phyloP scores from a whole-genome alignment of 2,888 invertebrate species.

The Bembecia ichneumoniformis region DNA sequence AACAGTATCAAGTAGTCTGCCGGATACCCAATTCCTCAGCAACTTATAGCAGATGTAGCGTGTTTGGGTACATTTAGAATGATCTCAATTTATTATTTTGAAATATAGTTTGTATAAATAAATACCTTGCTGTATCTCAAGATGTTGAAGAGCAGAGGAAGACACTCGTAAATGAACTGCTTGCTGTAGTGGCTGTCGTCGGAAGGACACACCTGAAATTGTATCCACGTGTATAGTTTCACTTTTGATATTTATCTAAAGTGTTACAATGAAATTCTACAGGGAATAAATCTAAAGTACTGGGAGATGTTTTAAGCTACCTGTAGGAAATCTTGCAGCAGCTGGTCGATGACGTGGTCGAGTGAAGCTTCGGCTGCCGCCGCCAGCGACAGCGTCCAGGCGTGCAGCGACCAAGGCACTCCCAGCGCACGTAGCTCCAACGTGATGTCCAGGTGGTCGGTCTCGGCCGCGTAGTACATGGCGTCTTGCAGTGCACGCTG shows the following conservation, averaged over 20 bases:
- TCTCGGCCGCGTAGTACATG: slow-evolving; percentile 95
- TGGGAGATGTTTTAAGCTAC: slow-evolving; percentile 17
- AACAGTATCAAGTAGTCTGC: too few relatives aligned
- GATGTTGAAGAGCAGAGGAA: slow-evolving; percentile 90
- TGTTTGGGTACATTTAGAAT: too few relatives aligned
- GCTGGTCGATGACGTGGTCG: slow-evolving; percentile 88
- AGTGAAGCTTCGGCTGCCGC: slow-evolving; percentile 88
- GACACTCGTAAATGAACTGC: slow-evolving; percentile 91
- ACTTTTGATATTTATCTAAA: too few relatives aligned
- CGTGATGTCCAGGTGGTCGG: slow-evolving; percentile 91
- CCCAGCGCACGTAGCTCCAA: slow-evolving; percentile 88
- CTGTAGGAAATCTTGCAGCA: slow-evolving; percentile 90
- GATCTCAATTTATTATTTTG: too few relatives aligned
- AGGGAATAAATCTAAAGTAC: too few relatives aligned
- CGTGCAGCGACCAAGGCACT: slow-evolving; percentile 92
- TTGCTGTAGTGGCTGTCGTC: slow-evolving; percentile 82
- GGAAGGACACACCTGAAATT: slow-evolving; percentile 81
- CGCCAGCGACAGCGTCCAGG: slow-evolving; percentile 91
- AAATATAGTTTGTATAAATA: too few relatives aligned
- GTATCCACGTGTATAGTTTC: too few relatives aligned
- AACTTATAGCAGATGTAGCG: too few relatives aligned
- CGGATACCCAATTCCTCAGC: too few relatives aligned
- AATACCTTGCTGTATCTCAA: slow-evolving; percentile 90
- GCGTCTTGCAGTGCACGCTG: slow-evolving; percentile 90
- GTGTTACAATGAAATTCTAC: too few relatives aligned